phyloP scores from a whole-genome alignment of 2,797 vertebrate genomes.

The Xenopus petersii region DNA sequence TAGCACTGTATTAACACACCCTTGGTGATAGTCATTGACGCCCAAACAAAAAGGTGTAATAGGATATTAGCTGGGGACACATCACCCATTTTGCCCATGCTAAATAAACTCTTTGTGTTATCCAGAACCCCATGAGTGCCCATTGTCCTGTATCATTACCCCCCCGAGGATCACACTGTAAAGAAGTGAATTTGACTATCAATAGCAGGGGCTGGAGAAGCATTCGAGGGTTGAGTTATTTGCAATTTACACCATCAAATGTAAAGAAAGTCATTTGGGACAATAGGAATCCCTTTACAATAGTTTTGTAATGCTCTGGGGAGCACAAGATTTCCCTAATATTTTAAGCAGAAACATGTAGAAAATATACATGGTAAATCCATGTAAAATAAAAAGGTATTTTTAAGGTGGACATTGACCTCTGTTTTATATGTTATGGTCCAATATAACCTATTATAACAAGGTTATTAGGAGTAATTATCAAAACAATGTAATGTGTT shows the following conservation, averaged over 20 bases:
- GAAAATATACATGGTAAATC: background rate
- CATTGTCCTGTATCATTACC: constrained; percentile 44
- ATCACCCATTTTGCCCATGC: constrained; percentile 33
- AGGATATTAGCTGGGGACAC: constrained; percentile 41
- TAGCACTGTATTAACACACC: constrained; percentile 47
- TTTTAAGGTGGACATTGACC: too few species aligned
- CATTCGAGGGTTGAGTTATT: constrained; percentile 13
- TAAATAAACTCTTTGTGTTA: constrained; percentile 45
- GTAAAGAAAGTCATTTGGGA: constrained; percentile 18
- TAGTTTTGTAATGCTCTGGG: background rate
- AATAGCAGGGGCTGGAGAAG: constrained; percentile 9
- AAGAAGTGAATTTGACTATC: constrained; percentile 37
- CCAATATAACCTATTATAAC: too few species aligned
- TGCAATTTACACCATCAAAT: constrained; percentile 5
- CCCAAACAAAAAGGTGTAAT: constrained; percentile 47
- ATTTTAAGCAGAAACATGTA: background rate
- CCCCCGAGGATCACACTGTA: constrained; percentile 34
- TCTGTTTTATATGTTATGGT: too few species aligned
- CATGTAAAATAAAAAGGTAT: too few species aligned
- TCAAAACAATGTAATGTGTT: too few species aligned
- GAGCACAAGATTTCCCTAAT: background rate
- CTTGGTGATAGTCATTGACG: constrained; percentile 39
- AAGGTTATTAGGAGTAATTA: too few species aligned
- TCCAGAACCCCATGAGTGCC: constrained; percentile 23
- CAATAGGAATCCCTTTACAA: constrained; percentile 22